A percentile compares a stretch with the other conserved stretches of the same genome.
phyloP scores from a whole-genome alignment of 2,797 vertebrate species.

The Semotilus atromaculatus region DNA sequence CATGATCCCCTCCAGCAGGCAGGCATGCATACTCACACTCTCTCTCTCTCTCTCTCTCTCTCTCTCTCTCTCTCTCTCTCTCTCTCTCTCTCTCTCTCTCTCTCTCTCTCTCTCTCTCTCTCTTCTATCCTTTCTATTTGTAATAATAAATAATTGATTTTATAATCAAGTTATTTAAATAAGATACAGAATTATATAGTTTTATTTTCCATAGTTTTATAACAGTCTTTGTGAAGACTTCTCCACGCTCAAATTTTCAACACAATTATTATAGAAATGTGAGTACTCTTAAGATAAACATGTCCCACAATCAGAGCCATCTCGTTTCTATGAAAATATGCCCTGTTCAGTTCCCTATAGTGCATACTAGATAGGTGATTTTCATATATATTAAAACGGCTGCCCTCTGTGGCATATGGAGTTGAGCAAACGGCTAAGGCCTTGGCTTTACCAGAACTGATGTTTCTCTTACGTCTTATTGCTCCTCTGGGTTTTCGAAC shows the following conservation, averaged over 20 bases:
- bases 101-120: conserved; percentile 10
- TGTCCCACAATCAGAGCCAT: conserved; percentile 49
- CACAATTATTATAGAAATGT: background rate
- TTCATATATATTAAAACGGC: conserved; percentile 99
- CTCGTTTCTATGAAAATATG: conserved; percentile 85
- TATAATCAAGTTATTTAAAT: conserved; percentile 42
- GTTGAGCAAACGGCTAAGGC: conserved; percentile 80
- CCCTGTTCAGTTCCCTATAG: conserved; percentile 84
- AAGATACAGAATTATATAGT: conserved; percentile 23
- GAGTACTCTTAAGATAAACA: background rate
- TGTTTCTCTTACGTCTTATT: conserved; percentile 74
- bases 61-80: conserved; percentile 56
- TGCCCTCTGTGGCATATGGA: conserved; percentile 88
- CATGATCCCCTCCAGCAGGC: conserved; percentile 80
- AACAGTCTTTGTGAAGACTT: background rate
- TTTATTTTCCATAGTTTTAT: background rate
- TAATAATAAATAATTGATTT: conserved; percentile 38
- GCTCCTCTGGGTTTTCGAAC: conserved; percentile 71
- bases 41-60: conserved; percentile 30
- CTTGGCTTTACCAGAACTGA: conserved; percentile 83
- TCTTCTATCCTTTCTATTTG: conserved; percentile 18
- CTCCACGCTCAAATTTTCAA: background rate
- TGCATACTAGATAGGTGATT: conserved; percentile 91
- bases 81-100: conserved; percentile 30
- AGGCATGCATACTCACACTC: conserved; percentile 73